These are phyloP conservation scores for Yponomeuta sedellus DNA, from an alignment of 2,888 invertebrate species.

Conservation along the genomic window DNA sequence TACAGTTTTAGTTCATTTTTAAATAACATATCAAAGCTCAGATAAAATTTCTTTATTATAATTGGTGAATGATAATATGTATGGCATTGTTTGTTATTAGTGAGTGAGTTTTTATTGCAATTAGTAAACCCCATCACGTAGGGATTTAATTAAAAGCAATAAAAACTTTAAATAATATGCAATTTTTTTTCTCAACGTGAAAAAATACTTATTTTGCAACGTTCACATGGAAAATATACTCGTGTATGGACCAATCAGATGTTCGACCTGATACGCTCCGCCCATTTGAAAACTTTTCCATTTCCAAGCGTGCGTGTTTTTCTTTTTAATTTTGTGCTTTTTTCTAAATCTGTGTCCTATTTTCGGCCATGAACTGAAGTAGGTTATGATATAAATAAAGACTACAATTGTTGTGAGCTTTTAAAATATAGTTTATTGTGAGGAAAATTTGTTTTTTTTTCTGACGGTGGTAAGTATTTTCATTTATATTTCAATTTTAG, in stretches of 20 bases:
- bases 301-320: slow-evolving; percentile 42
- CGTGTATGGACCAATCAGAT: slow-evolving; percentile 68
- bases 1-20: no score
- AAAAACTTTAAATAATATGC: not conserved
- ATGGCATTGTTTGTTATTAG: no score
- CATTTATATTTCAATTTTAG: no score
- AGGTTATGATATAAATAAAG: no score
- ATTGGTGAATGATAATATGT: no score
- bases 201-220: not conserved
- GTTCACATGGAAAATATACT: slow-evolving; percentile 55
- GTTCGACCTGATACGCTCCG: slow-evolving; percentile 65
- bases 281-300: slow-evolving; percentile 51
- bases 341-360: not conserved
- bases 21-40: no score
- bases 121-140: not conserved
- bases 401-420: no score
- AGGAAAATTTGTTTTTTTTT: no score
- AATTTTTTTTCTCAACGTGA: not conserved
- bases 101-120: no score
- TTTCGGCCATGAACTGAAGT: not conserved
- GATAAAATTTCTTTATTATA: no score
- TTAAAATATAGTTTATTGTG: no score
- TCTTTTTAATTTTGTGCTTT: not conserved
- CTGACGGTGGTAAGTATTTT: no score
- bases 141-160: not conserved